Conservation (phyloP, 2,888 invertebrate species). For the Parapristionchus giblindavisi region DNA sequence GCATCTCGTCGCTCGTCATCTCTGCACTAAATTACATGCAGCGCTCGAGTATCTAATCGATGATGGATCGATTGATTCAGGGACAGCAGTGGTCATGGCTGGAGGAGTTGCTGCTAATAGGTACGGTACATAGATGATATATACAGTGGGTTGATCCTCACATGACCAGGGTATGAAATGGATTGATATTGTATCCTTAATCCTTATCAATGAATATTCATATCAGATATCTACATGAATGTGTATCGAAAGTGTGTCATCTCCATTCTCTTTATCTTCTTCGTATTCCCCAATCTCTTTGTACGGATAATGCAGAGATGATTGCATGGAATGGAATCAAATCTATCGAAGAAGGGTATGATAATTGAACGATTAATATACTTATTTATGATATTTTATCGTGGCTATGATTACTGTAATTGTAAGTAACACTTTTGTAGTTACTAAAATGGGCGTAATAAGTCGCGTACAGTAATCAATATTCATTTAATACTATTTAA, state of each 20-base stretch:
- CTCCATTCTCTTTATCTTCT: constrained; percentile 24
- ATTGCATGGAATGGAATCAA: constrained; percentile 82
- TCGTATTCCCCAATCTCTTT: constrained; percentile 82
- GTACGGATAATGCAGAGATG: constrained; percentile 98
- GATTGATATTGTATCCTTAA: too few species aligned
- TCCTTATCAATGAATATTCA: too few species aligned
- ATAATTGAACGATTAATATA: neutral
- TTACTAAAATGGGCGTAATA: too few species aligned
- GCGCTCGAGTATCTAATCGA: constrained; percentile 43
- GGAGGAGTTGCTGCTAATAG: constrained; percentile 67
- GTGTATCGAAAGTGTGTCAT: constrained; percentile 2
- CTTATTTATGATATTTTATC: neutral
- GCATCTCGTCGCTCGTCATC: constrained; percentile 51
- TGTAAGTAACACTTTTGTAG: too few species aligned
- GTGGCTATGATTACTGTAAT: too few species aligned
- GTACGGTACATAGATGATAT: constrained; percentile 40
- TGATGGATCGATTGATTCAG: constrained; percentile 7
- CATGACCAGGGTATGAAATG: too few species aligned
- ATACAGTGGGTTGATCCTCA: neutral
- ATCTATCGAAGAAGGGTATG: constrained; percentile 47
- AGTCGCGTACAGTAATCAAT: too few species aligned
- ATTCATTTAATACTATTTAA: too few species aligned
- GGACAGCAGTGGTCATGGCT: constrained; percentile 53
- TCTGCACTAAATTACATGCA: constrained; percentile 45
- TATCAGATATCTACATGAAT: constrained; percentile 1